Evolutionary conservation across 2,113 vertebrate genomes (phyloP).

Genomic region (Onychostoma macrolepis): DNA sequence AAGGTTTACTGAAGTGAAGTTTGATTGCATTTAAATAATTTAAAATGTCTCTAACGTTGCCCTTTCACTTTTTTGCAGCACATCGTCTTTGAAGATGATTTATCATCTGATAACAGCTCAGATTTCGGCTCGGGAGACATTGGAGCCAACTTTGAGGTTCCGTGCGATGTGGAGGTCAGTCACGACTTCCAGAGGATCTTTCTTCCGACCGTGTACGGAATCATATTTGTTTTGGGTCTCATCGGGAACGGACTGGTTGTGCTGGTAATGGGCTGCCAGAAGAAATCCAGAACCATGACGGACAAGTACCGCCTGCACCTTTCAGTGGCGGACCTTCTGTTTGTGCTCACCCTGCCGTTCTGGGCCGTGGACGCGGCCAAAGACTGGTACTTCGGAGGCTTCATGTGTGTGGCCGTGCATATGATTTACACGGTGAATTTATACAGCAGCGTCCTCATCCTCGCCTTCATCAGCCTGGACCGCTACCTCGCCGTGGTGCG

Average conservation of each 20-base stretch:
- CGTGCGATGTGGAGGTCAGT: constrained; percentile 82
- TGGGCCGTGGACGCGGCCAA: constrained; percentile 91
- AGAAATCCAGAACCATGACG: constrained; percentile 91
- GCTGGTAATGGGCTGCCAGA: constrained; percentile 94
- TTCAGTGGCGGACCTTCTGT: constrained; percentile 95
- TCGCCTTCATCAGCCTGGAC: constrained; percentile 97
- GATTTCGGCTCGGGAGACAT: constrained; percentile 81
- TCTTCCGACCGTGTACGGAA: constrained; percentile 87
- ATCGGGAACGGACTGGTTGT: constrained; percentile 95
- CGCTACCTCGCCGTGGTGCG: constrained; percentile 95
- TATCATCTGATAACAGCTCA: constrained; percentile 76
- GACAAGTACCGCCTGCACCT: constrained; percentile 96
- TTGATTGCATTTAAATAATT: neutral
- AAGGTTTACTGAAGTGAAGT: neutral
- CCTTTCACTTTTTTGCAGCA: constrained; percentile 62
- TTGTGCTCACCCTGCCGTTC: constrained; percentile 93
- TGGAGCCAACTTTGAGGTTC: constrained; percentile 76
- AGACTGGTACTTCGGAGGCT: constrained; percentile 88
- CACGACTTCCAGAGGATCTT: constrained; percentile 86
- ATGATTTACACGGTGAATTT: constrained; percentile 96
- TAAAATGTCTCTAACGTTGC: neutral
- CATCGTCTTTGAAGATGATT: constrained; percentile 66
- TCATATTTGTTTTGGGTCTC: constrained; percentile 92
- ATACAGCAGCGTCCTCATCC: constrained; percentile 95
- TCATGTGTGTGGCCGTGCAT: constrained; percentile 88